phyloP scores from a whole-genome alignment of 1,140 invertebrate genomes.

The Neotoxoptera formosana region DNA sequence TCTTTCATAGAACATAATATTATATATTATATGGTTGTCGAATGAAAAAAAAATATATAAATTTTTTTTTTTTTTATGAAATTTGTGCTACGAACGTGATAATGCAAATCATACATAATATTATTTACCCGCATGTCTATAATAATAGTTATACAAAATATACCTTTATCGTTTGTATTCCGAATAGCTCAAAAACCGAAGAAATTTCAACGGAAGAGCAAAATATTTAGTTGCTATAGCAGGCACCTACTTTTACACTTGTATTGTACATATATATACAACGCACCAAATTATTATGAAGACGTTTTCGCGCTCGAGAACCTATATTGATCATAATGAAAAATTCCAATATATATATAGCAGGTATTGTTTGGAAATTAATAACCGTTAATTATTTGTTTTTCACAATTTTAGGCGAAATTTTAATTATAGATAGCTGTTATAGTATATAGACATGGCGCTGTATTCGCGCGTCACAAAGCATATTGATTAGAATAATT shows the following conservation, averaged over 20 bases:
- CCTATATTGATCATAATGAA: background rate
- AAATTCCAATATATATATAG: background rate
- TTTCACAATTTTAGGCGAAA: background rate
- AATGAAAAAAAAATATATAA: background rate
- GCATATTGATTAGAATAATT: background rate
- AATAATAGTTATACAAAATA: background rate
- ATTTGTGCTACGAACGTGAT: background rate
- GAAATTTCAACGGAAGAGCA: background rate
- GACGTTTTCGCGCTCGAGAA: background rate
- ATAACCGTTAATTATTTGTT: background rate
- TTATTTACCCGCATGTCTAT: too few species aligned
- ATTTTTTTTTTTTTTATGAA: background rate
- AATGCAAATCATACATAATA: background rate
- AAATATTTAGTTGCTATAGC: background rate
- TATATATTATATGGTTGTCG: too few species aligned
- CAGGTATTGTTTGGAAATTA: background rate
- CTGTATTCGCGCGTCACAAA: background rate
- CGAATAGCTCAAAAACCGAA: background rate
- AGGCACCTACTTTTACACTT: background rate
- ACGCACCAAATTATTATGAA: background rate
- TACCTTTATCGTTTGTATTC: background rate
- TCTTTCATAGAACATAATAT: background rate
- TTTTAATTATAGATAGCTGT: background rate
- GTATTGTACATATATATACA: background rate
- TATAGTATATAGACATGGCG: background rate